Conservation (phyloP, 2,888 invertebrate species). For the Antheraea yamamai region DNA sequence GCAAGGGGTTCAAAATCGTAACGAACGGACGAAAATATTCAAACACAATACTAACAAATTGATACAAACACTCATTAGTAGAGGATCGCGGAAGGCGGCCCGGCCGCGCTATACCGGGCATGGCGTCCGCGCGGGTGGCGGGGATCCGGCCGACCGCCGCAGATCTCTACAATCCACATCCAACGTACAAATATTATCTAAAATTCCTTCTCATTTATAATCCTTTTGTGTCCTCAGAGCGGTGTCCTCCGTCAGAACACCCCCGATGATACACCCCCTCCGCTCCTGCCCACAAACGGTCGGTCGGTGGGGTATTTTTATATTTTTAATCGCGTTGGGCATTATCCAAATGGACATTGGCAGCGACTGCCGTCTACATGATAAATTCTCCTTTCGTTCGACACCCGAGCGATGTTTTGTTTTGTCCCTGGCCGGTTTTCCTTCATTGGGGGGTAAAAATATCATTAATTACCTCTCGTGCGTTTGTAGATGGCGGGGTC, state of each 20-base stretch:
- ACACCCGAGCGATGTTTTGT: conserved; percentile 75
- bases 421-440: conserved; percentile 68
- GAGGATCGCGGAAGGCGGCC: conserved; percentile 70
- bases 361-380: conserved; percentile 79
- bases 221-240: conserved; percentile 82
- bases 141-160: conserved; percentile 55
- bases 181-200: conserved; percentile 83
- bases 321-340: conserved; percentile 83
- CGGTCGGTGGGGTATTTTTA: conserved; percentile 76
- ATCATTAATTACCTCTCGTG: conserved; percentile 78
- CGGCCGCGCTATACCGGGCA: conserved; percentile 38
- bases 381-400: conserved; percentile 82
- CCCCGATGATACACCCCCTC: conserved; percentile 44
- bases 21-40: conserved; percentile 81
- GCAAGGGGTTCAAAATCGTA: conserved; percentile 78
- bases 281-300: conserved; percentile 37
- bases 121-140: conserved; percentile 34
- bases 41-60: conserved; percentile 83
- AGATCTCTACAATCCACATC: conserved; percentile 80
- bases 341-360: conserved; percentile 83
- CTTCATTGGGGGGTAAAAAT: conserved; percentile 60
- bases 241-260: conserved; percentile 78
- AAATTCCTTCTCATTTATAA: conserved; percentile 83
- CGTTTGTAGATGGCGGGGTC: conserved; percentile 72
- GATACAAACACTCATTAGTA: conserved; percentile 82